Base-by-base conservation (phyloP, 2,113 vertebrate species). In the Typhlomys cinereus region DNA sequence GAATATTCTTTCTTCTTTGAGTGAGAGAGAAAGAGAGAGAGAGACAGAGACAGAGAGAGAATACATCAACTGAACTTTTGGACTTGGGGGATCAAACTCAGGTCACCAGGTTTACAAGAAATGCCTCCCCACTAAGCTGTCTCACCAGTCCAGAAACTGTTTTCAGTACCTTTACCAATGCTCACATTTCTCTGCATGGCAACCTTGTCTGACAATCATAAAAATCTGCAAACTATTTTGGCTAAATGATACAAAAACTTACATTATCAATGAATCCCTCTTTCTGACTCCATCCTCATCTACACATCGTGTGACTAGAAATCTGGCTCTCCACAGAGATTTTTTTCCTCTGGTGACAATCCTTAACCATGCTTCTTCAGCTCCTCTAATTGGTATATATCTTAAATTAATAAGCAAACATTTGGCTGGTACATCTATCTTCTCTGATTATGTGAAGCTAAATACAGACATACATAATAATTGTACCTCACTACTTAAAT, bases 161-260 rank as follows among this genome's bases (percentile, higher is more conserved):
- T 80, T 93, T 79, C 64, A 61, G 25, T 79, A 84, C 48, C 44
- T 85, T 81, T 59, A 84, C 84, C 66, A 70, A 92, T 27, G 85
- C n/a, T 67, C 75, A 79, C 54, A 74, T 87, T 92, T 90, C 41
- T 69, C 36, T 61, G 59, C n/a, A 79, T 6, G 1, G 39, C 18
- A 70, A 41, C 54, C 34, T 59, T 44, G 52, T 39, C 46, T 66
- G 34, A 82, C 23, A 61, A 64, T 2, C 23, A 59, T 73, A 67
- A 23, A 74, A 84, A 17, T 34, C 10, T 25, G 46, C 12, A 83
- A 17, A 57, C 39, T 78, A 21, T 59, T 36, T 89, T n/a, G 59
- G 21, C n/a, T 29, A 39, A 64, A 48, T 46, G 62, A 20, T 27
- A 64, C 48, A 66, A 89, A 64, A n/a, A n/a, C 14, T 52, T 80